A percentile compares a stretch with the other conserved stretches of the same genome.
Evolutionary conservation across 2,113 vertebrate genomes (phyloP).

Genomic region (Pristiophorus japonicus): DNA sequence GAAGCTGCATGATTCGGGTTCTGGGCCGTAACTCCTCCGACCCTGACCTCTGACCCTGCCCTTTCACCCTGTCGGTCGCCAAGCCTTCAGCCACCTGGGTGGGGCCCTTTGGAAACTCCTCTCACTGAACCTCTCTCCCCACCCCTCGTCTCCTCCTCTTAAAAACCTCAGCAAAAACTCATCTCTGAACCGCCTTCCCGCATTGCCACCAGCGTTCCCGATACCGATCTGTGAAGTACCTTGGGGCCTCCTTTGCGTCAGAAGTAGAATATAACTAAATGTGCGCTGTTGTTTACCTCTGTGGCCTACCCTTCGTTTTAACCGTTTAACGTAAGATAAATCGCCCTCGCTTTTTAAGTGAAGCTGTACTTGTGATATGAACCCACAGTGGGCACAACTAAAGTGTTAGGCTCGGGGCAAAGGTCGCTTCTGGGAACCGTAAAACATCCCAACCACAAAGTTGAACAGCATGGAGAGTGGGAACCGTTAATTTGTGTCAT

Average conservation of each 20-base stretch:
- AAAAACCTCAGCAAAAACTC: neutral
- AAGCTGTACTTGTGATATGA: neutral
- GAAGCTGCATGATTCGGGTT: neutral
- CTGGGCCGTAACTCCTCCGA: neutral
- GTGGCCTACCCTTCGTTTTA: neutral
- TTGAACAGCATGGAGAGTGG: neutral
- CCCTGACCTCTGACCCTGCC: neutral
- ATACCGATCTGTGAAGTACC: neutral
- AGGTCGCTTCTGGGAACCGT: neutral
- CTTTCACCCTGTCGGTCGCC: neutral
- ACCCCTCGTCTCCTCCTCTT: neutral
- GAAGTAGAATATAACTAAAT: neutral
- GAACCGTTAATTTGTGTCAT: neutral
- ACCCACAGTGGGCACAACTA: neutral
- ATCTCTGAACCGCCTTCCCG: too few relatives aligned
- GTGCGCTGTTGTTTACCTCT: neutral
- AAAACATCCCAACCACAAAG: neutral
- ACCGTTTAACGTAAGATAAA: neutral
- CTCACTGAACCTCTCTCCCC: neutral
- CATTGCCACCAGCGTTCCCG: neutral
- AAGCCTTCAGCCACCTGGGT: neutral
- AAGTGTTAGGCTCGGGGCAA: neutral
- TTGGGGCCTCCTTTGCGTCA: neutral
- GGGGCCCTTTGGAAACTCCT: neutral
- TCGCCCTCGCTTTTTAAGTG: neutral